Percentiles rank a stretch among this genome's conserved stretches.
These are phyloP conservation scores for Synanthedon andrenaeformis DNA, from an alignment of 2,888 invertebrate species.

Conservation along the genomic window DNA sequence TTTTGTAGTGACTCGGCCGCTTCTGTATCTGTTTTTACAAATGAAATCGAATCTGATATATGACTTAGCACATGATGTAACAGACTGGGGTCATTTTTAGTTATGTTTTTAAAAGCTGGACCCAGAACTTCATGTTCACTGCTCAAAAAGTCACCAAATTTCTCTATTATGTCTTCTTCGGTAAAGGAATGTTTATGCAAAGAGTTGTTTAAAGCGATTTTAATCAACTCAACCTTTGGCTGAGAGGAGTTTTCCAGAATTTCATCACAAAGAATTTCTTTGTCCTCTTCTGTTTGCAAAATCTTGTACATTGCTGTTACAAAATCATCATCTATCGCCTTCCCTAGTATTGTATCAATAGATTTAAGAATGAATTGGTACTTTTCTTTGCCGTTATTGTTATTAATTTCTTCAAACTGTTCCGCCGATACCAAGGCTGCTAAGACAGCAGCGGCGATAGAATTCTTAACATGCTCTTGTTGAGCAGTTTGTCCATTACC, in stretches of 20 bases:
- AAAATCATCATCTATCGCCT: constrained; percentile 58
- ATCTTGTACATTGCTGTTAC: constrained; percentile 61
- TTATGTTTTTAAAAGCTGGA: constrained; percentile 75
- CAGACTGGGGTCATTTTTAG: constrained; percentile 71
- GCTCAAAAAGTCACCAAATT: constrained; percentile 73
- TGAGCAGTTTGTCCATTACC: constrained; percentile 41
- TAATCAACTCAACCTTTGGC: constrained; percentile 74
- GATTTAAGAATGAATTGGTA: constrained; percentile 63
- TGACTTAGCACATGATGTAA: constrained; percentile 71
- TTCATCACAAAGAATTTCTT: constrained; percentile 59
- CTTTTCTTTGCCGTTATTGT: constrained; percentile 61
- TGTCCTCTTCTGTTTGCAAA: constrained; percentile 62
- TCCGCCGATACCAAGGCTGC: constrained; percentile 64
- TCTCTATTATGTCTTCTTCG: constrained; percentile 72
- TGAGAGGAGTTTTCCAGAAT: constrained; percentile 61
- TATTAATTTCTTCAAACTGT: constrained; percentile 61
- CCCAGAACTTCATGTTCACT: constrained; percentile 72
- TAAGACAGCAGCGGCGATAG: constrained; percentile 64
- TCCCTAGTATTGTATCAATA: constrained; percentile 62
- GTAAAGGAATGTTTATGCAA: constrained; percentile 56
- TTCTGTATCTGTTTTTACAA: constrained; percentile 73
- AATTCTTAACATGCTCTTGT: constrained; percentile 65
- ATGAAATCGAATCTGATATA: constrained; percentile 72
- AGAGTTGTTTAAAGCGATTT: constrained; percentile 63
- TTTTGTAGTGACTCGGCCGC: constrained; percentile 75